Conservation (phyloP, 2,113 vertebrate genomes). For the Anolis carolinensis region DNA sequence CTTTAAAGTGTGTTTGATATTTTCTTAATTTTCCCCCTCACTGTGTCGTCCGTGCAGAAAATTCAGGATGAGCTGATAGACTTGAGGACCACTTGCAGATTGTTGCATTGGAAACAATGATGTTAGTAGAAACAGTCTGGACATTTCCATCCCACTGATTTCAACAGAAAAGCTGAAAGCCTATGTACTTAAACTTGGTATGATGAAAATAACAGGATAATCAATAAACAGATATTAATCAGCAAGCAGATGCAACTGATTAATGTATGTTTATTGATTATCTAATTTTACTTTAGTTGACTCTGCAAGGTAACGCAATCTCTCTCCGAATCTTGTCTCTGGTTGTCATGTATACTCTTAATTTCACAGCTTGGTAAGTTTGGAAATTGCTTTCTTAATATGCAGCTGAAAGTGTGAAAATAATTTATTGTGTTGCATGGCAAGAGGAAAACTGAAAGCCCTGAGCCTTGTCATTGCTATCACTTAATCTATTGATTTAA, state of each 20-base stretch:
- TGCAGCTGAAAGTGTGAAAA: neutral
- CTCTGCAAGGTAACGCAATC: neutral
- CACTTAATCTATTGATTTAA: conserved; percentile 23
- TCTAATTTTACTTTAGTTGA: conserved; percentile 6
- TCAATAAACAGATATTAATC: neutral
- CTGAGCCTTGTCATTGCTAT: neutral
- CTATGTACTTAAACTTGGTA: neutral
- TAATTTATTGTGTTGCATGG: neutral
- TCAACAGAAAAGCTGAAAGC: too few species aligned
- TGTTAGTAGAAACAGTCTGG: too few species aligned
- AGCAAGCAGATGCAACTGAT: too few species aligned
- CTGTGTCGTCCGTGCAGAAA: too few species aligned
- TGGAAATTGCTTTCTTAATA: neutral
- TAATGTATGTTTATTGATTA: neutral
- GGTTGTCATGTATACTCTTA: neutral
- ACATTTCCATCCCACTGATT: neutral
- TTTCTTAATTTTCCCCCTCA: too few species aligned
- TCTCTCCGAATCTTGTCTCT: neutral
- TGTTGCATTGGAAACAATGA: too few species aligned
- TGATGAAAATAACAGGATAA: neutral
- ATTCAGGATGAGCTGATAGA: too few species aligned
- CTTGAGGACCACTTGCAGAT: too few species aligned
- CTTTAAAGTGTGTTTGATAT: too few species aligned
- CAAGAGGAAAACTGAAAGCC: neutral
- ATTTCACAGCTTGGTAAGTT: conserved; percentile 21